Evolutionary conservation across 2,888 invertebrate species (phyloP), one percentile per base, ranked within the genome.

Genomic region (Steinernema scapterisci): DNA sequence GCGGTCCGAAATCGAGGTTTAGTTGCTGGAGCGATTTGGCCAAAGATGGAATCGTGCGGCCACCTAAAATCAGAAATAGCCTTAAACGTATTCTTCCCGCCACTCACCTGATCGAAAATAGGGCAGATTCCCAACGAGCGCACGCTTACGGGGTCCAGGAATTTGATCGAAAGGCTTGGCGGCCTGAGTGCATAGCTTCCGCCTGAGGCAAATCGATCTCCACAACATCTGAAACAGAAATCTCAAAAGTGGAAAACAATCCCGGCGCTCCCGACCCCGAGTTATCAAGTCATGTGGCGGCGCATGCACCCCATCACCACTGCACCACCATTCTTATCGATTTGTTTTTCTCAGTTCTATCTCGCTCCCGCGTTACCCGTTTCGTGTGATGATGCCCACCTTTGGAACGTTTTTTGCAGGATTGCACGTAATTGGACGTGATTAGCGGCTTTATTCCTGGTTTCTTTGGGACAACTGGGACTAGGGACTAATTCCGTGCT

Each of bases 1-100:
- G 89, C 7, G 89, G 88, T 0, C 91, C 91, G 79, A 90, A 88
- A 74, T 86, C 81, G 76, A 86, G 80, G 78, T 89, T 88, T 23
- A 90, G 84, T 48, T 89, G 88, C 44, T 83, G 48, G 43, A 91
- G 84, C 45, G 54, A 54, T 54, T 25, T 21, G 23, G 54, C 54
- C 25, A 54, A 16, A 21, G 6, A 11, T 79, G 75, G 21, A 75
- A 72, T 46, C 72, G 77, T 54, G 21, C 54, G 13, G 6, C 54
- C 54, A 21, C 25, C 54, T 54, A 25, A 9, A 54, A 19, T n/a
- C 19, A n/a, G n/a, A n/a, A n/a, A n/a, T n/a, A n/a, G 51, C 9
- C 9, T 44, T 44, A 27, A 27, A 27, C 73, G 38, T 27, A 73
- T 44, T 71, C 44, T 70, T 46, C 43, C n/a, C 43, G 21, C 19